These are phyloP conservation scores for Cisticola juncidis DNA, from an alignment of 2,113 vertebrate species.

Conservation along the genomic window DNA sequence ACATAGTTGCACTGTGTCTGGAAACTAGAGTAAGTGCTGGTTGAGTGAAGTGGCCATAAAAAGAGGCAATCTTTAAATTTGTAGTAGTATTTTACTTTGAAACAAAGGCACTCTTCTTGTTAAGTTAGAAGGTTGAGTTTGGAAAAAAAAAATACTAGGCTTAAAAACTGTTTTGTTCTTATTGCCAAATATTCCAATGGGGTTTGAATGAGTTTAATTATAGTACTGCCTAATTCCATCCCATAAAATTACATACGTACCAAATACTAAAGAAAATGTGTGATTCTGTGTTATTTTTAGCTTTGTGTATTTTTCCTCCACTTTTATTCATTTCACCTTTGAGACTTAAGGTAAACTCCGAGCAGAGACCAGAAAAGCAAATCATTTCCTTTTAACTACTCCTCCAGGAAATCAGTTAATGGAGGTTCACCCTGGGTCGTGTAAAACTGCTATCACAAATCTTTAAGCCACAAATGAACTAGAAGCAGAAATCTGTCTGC, in stretches of 20 bases:
- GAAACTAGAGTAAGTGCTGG: background rate
- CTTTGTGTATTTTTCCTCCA: conserved; percentile 16
- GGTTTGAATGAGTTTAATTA: conserved; percentile 22
- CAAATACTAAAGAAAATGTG: conserved; percentile 36
- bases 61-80: background rate
- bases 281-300: conserved; percentile 54
- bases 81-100: background rate
- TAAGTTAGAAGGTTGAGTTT: background rate
- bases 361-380: conserved; percentile 61
- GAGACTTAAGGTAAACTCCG: conserved; percentile 57
- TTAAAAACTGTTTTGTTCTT: background rate
- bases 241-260: background rate
- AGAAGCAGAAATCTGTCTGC: conserved; percentile 1
- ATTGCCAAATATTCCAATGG: background rate
- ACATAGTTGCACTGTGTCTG: background rate
- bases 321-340: conserved; percentile 61
- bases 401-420: conserved; percentile 68
- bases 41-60: background rate
- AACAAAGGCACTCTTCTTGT: background rate
- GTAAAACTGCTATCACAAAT: conserved; percentile 65
- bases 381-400: conserved; percentile 72
- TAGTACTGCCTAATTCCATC: conserved; percentile 18
- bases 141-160: background rate
- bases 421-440: conserved; percentile 47
- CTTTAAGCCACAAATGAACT: conserved; percentile 40